Base-by-base conservation (phyloP, 2,888 invertebrate genomes). In the Acleris cristana region DNA sequence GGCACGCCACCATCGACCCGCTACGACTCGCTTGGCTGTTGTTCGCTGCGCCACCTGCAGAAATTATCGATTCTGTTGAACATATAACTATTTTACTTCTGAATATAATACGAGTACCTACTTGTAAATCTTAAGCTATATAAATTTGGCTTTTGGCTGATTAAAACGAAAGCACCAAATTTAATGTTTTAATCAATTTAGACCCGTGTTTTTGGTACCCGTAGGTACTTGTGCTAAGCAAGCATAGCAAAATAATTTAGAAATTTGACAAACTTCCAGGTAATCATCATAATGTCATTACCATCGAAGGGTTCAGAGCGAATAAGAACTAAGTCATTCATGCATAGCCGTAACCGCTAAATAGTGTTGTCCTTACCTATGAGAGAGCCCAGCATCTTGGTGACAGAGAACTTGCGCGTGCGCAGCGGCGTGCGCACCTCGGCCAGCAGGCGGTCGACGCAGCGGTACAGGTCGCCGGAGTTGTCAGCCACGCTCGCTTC, bases 401-500 rank as follows among this genome's bases (percentile, higher is more conserved):
- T 95, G 51, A 96, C 96, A 66, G 96, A 96, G 87, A 96, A 96
- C 84, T 96, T 96, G 73, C 96, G 90, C 73, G 95, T 94, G 76
- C 95, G 94, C 76, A 94, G 94, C 45, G 94, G 92, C 21, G 92
- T 93, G 70, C 95, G 94, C 69, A 95, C 95, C 79, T 96, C 96
- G 69, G 94, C 94, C 40, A 96, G 90, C 30, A 96, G 87, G 55
- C 94, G 89, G 81, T 96, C 96, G 77, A 97, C 96, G 66, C 96
- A 95, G 57, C 95, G 94, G 86, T 96, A 96, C 55, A 96, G 94
- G 75, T 95, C 95, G 18, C 95, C 94, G 26, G 95, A 95, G 86
- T 96, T 96, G 84, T 96, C 96, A 0, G 96, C 96, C 8, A 96
- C 96, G 23, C 96, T 96, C n/a, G 96, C 95, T 86, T 97, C 96